Conservation (phyloP, 2,797 vertebrate genomes). For the Hafferia zeledoni region DNA sequence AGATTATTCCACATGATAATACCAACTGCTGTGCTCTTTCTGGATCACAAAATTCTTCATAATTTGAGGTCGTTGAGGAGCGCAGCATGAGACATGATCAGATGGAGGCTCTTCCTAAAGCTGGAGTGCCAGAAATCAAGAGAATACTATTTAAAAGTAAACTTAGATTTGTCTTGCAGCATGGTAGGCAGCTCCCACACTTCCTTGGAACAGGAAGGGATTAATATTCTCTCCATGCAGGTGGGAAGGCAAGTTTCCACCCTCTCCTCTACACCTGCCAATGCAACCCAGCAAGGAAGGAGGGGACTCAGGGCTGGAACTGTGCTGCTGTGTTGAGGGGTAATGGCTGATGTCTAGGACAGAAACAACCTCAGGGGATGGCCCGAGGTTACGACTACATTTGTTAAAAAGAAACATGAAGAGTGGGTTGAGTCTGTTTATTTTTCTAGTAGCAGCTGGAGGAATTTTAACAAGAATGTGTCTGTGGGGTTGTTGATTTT, state of each 20-base stretch:
- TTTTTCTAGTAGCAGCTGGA: not conserved
- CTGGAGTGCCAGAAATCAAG: not conserved
- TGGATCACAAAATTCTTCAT: not conserved
- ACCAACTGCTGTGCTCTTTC: not conserved
- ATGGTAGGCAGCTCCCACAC: not conserved
- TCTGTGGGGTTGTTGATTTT: not conserved
- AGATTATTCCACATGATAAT: not conserved
- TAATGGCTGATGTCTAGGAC: not conserved
- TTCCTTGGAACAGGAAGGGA: not conserved
- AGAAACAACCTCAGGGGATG: not conserved
- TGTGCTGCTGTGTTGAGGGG: not conserved
- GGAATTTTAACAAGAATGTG: not conserved
- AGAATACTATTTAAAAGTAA: conserved; percentile 28
- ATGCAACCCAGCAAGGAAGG: not conserved
- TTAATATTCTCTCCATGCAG: conserved; percentile 2
- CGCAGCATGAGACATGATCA: not conserved
- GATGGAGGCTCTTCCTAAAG: not conserved
- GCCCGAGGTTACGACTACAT: not conserved
- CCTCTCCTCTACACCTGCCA: not conserved
- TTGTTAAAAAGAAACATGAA: not conserved
- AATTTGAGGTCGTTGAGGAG: conserved; percentile 4
- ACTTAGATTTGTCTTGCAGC: not conserved
- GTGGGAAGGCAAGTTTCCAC: not conserved
- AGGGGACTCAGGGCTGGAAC: not conserved
- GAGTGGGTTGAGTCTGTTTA: not conserved